phyloP scores from a whole-genome alignment of 2,113 vertebrate species.

The Cyphomyrus plagiostoma region DNA sequence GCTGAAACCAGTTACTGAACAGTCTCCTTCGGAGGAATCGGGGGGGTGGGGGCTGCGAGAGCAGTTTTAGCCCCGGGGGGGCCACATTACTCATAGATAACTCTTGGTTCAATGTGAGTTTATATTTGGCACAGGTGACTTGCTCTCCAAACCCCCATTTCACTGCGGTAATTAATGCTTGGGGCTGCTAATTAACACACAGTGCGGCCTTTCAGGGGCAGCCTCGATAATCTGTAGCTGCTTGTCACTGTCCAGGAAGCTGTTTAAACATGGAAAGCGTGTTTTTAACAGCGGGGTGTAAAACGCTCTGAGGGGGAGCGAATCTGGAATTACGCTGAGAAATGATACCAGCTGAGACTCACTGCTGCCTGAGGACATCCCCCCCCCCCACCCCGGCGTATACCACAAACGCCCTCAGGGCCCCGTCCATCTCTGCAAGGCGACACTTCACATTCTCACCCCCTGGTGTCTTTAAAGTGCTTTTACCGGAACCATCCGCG shows the following conservation, averaged over 20 bases:
- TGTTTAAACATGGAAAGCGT: not conserved
- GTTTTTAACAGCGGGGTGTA: not conserved
- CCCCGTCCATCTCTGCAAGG: not conserved
- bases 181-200: not conserved
- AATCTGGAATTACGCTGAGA: not conserved
- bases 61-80: not conserved
- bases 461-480: not conserved
- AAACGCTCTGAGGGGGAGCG: not conserved
- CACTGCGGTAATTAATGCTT: not conserved
- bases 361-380: not conserved
- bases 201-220: not conserved
- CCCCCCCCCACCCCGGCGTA: not conserved
- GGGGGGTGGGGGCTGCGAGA: not conserved
- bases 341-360: not conserved
- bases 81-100: not conserved
- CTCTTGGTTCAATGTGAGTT: not conserved
- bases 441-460: not conserved
- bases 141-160: not conserved
- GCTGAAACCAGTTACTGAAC: not conserved
- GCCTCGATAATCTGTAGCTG: not conserved
- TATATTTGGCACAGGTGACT: slow-evolving; percentile 7
- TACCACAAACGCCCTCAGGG: not conserved
- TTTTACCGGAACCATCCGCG: not conserved
- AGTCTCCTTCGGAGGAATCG: not conserved
- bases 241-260: not conserved